Base-by-base conservation (phyloP, 37 sponge, comb jelly and placozoan species). In the Halichondria panicea region DNA sequence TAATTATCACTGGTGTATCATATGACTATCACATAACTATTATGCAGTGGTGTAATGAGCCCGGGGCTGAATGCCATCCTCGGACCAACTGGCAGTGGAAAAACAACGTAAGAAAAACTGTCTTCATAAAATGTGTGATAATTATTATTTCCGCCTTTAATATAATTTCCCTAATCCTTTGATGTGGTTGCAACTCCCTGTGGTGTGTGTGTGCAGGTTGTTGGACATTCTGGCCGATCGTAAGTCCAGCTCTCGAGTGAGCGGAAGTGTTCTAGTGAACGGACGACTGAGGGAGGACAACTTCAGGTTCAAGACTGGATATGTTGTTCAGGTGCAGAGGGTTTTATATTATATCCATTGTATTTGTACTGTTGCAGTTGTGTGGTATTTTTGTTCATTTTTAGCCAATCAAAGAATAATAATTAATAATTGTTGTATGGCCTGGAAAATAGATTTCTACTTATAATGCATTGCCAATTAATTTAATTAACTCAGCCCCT, bases 141-240 rank as follows among this genome's bases (percentile, higher is more conserved):
- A n/a, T n/a, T n/a, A n/a, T n/a, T n/a, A n/a, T n/a, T n/a, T n/a
- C n/a, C n/a, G n/a, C n/a, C n/a, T n/a, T n/a, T n/a, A n/a, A n/a
- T n/a, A n/a, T n/a, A n/a, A n/a, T n/a, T n/a, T n/a, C n/a, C n/a
- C n/a, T n/a, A n/a, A n/a, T n/a, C n/a, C n/a, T n/a, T n/a, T n/a
- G n/a, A n/a, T n/a, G n/a, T n/a, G n/a, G n/a, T 8, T n/a, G n/a
- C n/a, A n/a, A n/a, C n/a, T n/a, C n/a, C n/a, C n/a, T n/a, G n/a
- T n/a, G n/a, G n/a, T 64, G 4, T 64, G 30, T 1, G 32, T 35
- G 13, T 75, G 58, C 57, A 89, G 89, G 2, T 59, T 91, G 64
- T 55, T 91, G 50, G 92, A 91, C 55, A 57, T 91, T 15, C 57
- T 91, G 30, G 92, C 92, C 56, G 88, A 70, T 56, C 75, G 93